phyloP scores from a whole-genome alignment of 92 coral and sea anemone species.

The Phenganax stokvisi region DNA sequence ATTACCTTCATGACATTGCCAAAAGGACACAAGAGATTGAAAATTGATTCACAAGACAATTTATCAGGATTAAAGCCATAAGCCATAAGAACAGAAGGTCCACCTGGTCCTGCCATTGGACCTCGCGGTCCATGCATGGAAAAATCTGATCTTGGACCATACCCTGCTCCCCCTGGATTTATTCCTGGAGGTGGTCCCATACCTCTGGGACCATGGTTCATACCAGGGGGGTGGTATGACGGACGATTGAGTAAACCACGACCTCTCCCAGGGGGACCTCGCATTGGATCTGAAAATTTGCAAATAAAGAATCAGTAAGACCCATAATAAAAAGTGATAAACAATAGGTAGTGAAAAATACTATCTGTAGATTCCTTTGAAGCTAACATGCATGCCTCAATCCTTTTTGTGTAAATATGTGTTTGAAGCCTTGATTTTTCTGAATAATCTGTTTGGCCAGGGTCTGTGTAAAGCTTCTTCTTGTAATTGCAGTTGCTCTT shows the following conservation, averaged over 20 bases:
- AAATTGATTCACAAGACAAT: constrained; percentile 85
- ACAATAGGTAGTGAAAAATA: too few species aligned
- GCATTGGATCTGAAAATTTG: constrained; percentile 15
- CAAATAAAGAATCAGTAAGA: background rate
- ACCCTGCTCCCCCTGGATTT: constrained; percentile 20
- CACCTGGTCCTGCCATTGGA: constrained; percentile 70
- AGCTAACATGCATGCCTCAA: too few species aligned
- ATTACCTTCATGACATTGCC: constrained; percentile 83
- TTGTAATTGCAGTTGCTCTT: too few species aligned
- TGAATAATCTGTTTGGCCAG: too few species aligned
- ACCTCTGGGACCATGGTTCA: constrained; percentile 43
- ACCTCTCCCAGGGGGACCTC: constrained; percentile 31
- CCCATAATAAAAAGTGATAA: too few species aligned
- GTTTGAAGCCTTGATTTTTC: too few species aligned
- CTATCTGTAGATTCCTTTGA: too few species aligned
- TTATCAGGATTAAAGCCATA: constrained; percentile 80
- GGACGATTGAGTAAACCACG: constrained; percentile 95
- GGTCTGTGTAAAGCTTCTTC: too few species aligned
- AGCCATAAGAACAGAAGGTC: constrained; percentile 65
- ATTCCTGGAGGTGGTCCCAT: constrained; percentile 45
- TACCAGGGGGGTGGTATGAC: constrained; percentile 45
- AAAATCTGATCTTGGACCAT: constrained; percentile 52
- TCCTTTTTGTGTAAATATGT: too few species aligned
- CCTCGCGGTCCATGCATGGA: constrained; percentile 45
- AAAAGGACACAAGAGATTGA: constrained; percentile 90